Conservation (phyloP, 2,797 vertebrate species). For the Ispidina picta region DNA sequence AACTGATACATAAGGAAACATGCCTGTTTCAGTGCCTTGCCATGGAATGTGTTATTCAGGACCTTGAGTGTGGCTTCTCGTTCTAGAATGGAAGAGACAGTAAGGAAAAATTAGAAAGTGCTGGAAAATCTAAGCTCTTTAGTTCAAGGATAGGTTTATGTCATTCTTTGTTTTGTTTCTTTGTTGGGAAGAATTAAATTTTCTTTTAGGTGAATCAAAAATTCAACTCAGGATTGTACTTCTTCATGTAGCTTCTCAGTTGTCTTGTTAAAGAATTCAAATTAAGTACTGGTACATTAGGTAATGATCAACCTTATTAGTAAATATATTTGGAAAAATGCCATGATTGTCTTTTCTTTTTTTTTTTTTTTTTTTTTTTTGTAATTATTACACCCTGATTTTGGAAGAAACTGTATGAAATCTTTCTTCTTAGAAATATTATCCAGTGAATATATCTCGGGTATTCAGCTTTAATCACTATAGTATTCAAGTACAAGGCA, state of each 20-base stretch:
- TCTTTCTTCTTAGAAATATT: neutral
- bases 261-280: neutral
- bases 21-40: neutral
- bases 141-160: neutral
- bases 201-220: neutral
- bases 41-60: fast-evolving
- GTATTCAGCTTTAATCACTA: neutral
- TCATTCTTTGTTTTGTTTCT: neutral
- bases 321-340: neutral
- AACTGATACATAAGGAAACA: neutral
- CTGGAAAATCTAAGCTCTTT: neutral
- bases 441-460: neutral
- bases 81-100: neutral
- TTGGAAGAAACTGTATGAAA: neutral
- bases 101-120: neutral
- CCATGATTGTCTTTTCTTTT: neutral
- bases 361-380: neutral
- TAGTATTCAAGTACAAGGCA: neutral
- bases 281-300: neutral
- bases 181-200: neutral
- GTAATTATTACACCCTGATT: neutral
- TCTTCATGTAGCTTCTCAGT: neutral
- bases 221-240: neutral
- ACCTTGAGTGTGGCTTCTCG: neutral
- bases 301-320: neutral